Base-by-base conservation (phyloP, 2,113 vertebrate species). In the Cryptomyrus ogoouensis region DNA sequence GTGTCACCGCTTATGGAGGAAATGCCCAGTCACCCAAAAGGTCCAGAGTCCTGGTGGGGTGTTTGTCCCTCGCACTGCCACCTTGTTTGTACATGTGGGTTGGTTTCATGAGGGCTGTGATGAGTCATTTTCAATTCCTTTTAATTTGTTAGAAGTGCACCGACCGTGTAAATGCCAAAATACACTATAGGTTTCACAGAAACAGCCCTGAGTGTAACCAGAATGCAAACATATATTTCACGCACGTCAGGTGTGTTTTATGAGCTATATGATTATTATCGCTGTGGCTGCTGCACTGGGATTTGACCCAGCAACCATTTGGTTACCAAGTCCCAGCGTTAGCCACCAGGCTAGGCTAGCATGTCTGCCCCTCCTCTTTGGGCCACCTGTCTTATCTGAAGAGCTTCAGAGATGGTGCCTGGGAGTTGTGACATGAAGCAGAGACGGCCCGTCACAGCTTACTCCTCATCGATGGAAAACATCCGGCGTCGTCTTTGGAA, bases 51-150 rank as follows among this genome's bases (percentile, higher is more conserved):
- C n/a, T 70, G 15, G 15, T 80, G 13, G 31, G 74, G 12, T 80
- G 35, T 80, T 39, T 80, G 31, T 80, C 74, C 35, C 31, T 17
- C 35, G 1, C 13, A 5, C 35, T 35, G 74, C 3, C 35, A 80
- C 15, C 35, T 17, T 80, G 35, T 80, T 42, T 42, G 35, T 77
- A 77, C 31, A 77, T 31, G 70, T 80, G 31, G 74, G 74, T 35
- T 80, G 35, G 74, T 42, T 80, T 80, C 74, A 80, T 3, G 35
- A 80, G 5, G 31, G 17, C 74, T 80, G 70, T 31, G 31, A 80
- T 80, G 74, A 80, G 74, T 80, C 74, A 80, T 80, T 80, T 42
- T 80, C 74, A 80, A 35, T 80, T 80, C 74, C 35, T 42, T 42
- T 80, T 39, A 19, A 39, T 42, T 80, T 39, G 3, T 80, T 17